Evolutionary conservation across 2,113 vertebrate species (phyloP), one percentile per base, ranked within the genome.

Genomic region (Colius striatus): DNA sequence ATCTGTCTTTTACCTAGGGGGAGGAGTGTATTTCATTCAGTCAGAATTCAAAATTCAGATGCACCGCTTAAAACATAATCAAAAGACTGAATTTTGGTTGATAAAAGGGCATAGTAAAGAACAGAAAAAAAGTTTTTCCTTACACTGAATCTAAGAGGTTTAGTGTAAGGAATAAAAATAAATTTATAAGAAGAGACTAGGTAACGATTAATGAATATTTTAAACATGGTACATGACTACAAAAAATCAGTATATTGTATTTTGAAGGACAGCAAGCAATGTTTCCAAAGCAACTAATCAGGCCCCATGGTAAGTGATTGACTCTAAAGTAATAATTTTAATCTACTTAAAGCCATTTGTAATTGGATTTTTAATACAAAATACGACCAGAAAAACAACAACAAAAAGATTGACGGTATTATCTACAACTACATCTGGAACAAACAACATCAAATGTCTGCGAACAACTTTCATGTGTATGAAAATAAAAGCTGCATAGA

Each of bases 291-390:
- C 47, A 80, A 57, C 21, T 10, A 70, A 32, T 76, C n/a, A 75
- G 62, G 17, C 8, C 23, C 57, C 34, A n/a, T 75, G 19, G 34
- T 73, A 82, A 48, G 50, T 3, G 3, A 85, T 43, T 91, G 48
- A 65, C 20, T 87, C 47, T 70, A 36, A 87, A 82, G 45, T 55
- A 73, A 80, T 73, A 76, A 58, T 38, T 94, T 53, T 70, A 70
- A 88, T 88, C 62, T 90, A 54, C 41, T 93, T 88, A 70, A 79
- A 96, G 19, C 6, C 34, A 80, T 83, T 90, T 70, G 17, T 74
- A 90, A 77, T 66, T 92, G 47, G 7, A 80, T 92, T 90, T 95
- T 83, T 92, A 38, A 63, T 83, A 76, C 34, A 83, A 93, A 94
- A 62, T 71, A 34, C 0, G 1, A 61, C 11, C 20, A 73, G 34